Percentiles rank a stretch among this genome's conserved stretches.
Conservation (phyloP, 2,113 vertebrate species). For the Prolemur simus region DNA sequence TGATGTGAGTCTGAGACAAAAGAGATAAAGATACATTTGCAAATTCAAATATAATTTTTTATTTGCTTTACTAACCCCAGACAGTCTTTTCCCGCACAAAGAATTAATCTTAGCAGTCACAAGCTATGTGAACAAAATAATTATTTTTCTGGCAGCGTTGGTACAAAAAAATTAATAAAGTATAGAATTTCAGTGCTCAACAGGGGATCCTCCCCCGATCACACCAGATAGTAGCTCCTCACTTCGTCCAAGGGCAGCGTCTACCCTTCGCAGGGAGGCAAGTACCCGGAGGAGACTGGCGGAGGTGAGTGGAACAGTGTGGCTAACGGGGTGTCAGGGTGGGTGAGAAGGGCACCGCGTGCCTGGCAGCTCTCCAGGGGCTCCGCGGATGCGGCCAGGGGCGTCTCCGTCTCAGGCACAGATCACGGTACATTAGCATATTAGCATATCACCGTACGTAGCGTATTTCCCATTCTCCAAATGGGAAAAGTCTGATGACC, state of each 20-base stretch:
- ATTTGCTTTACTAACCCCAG: not conserved
- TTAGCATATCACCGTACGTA: no score
- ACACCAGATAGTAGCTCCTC: no score
- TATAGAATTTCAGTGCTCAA: rapidly evolving
- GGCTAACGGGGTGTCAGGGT: rapidly evolving
- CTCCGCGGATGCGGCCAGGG: rapidly evolving
- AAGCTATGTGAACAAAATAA: not conserved
- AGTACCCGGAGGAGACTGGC: rapidly evolving
- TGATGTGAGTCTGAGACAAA: not conserved
- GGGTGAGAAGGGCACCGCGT: rapidly evolving
- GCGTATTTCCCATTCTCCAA: no score
- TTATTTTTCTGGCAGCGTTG: not conserved
- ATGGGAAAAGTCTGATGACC: rapidly evolving
- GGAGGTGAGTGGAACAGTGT: no score
- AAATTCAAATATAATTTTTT: not conserved
- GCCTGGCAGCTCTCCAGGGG: rapidly evolving
- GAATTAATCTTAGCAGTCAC: not conserved
- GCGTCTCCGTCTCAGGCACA: not conserved
- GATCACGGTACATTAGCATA: rapidly evolving
- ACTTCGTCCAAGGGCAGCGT: rapidly evolving
- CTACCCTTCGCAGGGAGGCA: not conserved
- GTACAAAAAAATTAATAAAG: not conserved
- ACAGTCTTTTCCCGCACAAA: not conserved
- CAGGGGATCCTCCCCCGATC: rapidly evolving
- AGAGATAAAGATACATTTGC: not conserved